These are phyloP conservation scores for Vanacampus margaritifer DNA, from an alignment of 2,113 vertebrate genomes.

Conservation along the genomic window DNA sequence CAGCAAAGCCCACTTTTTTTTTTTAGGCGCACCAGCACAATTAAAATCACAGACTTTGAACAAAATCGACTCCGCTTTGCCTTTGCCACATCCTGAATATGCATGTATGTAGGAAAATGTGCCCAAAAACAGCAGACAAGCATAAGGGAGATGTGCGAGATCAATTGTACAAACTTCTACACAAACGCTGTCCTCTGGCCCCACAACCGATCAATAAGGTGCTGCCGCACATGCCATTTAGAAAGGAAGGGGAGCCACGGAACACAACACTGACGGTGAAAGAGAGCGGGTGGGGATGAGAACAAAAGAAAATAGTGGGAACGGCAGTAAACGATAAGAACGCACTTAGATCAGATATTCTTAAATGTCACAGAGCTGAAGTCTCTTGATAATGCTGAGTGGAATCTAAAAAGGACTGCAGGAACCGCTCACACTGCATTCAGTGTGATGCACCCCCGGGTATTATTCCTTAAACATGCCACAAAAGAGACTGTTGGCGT, in stretches of 20 bases:
- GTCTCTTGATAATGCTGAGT: constrained; percentile 37
- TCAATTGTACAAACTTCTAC: constrained; percentile 75
- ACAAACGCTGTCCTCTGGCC: constrained; percentile 58
- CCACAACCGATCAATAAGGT: constrained; percentile 57
- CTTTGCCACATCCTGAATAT: constrained; percentile 51
- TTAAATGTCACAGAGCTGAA: constrained; percentile 68
- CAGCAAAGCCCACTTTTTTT: not conserved
- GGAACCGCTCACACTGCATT: constrained; percentile 14
- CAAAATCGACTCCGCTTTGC: constrained; percentile 23
- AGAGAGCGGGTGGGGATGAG: constrained; percentile 5
- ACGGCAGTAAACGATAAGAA: constrained; percentile 54
- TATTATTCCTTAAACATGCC: constrained; percentile 23
- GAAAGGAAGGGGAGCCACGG: constrained; percentile 21
- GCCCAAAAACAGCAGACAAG: constrained; percentile 28
- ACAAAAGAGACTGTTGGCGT: constrained; percentile 33
- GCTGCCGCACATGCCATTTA: constrained; percentile 21
- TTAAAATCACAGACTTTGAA: constrained; percentile 28
- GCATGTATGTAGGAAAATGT: constrained; percentile 36
- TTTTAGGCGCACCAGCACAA: constrained; percentile 19
- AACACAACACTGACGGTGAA: constrained; percentile 28
- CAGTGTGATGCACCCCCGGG: not conserved
- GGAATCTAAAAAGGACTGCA: constrained; percentile 41
- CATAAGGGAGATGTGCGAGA: constrained; percentile 24
- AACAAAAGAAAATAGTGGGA: constrained; percentile 22
- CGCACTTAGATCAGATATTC: constrained; percentile 70